Conservation (phyloP, 2,797 vertebrate genomes). For the Cuculus canorus region DNA sequence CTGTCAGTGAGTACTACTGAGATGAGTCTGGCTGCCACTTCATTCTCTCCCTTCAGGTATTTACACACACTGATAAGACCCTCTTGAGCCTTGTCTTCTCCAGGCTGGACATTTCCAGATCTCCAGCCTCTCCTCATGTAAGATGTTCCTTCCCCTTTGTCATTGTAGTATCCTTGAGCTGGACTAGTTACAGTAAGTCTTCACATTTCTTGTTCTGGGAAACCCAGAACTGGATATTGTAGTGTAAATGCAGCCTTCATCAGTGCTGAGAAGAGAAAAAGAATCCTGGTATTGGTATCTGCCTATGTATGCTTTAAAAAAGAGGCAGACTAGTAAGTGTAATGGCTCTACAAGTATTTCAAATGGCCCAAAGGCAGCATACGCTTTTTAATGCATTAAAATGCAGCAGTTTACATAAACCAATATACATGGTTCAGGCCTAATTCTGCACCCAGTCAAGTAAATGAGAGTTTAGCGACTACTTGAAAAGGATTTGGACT, state of each 20-base stretch:
- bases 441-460: not conserved
- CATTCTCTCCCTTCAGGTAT: not conserved
- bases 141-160: not conserved
- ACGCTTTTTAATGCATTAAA: not conserved
- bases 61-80: not conserved
- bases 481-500: not conserved
- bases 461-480: not conserved
- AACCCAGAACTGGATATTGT: not conserved
- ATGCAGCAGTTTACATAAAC: not conserved
- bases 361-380: not conserved
- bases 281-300: not conserved
- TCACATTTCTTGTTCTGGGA: not conserved
- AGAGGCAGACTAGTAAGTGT: not conserved
- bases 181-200: not conserved
- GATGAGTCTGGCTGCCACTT: not conserved
- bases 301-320: not conserved
- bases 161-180: not conserved
- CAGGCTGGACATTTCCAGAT: not conserved
- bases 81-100: not conserved
- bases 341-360: not conserved
- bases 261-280: not conserved
- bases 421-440: fast-evolving
- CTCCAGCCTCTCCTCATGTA: not conserved
- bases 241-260: not conserved
- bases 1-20: not conserved